Evolutionary conservation across 2,113 vertebrate species (phyloP).

Genomic region (Nothocercus nigrocapillus): DNA sequence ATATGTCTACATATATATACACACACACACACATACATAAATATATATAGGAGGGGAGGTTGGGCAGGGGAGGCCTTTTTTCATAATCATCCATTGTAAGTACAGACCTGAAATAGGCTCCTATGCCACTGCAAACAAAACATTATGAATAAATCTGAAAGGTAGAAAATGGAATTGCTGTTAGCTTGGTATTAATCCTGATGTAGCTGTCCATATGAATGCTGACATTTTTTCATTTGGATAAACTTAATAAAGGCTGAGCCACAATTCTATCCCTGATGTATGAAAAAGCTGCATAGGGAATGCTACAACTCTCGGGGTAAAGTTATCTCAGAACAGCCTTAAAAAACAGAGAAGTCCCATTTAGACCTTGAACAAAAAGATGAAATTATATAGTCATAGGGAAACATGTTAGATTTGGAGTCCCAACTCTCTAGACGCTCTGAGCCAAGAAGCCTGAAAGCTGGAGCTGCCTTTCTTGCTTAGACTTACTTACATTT

Average conservation of each 20-base stretch:
- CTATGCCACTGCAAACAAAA: not conserved
- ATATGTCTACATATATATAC: no score
- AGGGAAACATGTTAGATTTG: not conserved
- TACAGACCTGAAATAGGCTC: not conserved
- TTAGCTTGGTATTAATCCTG: not conserved
- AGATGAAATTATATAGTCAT: not conserved
- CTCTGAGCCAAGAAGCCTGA: not conserved
- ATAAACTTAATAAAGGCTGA: not conserved
- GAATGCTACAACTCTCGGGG: not conserved
- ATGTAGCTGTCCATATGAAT: not conserved
- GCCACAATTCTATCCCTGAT: not conserved
- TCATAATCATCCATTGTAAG: not conserved
- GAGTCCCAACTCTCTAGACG: not conserved
- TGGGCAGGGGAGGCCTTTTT: not conserved
- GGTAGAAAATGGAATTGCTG: not conserved
- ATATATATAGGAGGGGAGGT: not conserved
- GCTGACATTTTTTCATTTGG: not conserved
- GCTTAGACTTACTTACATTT: not conserved
- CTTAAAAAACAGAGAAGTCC: rapidly evolving
- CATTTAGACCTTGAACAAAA: not conserved
- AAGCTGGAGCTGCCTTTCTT: not conserved
- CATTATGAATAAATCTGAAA: not conserved
- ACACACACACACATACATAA: no score
- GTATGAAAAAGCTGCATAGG: not conserved
- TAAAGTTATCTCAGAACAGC: not conserved